phyloP scores from a whole-genome alignment of 1,140 invertebrate species.

The Battus philenor region DNA sequence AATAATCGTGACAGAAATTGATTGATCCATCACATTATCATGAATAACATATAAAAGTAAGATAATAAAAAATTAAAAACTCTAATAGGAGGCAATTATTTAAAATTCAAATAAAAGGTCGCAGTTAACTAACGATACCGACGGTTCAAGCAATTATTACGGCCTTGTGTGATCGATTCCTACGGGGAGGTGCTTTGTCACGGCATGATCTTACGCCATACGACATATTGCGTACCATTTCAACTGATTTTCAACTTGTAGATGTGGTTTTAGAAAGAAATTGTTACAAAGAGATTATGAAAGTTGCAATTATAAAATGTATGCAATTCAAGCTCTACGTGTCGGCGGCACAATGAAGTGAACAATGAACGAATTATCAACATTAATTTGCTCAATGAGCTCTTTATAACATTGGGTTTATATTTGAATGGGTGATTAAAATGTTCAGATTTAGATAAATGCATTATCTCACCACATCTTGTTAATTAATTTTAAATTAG shows the following conservation, averaged over 20 bases:
- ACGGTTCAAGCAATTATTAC: conserved; percentile 38
- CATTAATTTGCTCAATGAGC: conserved; percentile 4
- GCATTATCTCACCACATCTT: too few species aligned
- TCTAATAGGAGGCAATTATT: too few species aligned
- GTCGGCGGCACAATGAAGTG: not conserved
- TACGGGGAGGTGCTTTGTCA: conserved; percentile 44
- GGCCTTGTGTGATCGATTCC: conserved; percentile 57
- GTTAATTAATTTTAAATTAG: too few species aligned
- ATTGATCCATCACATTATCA: too few species aligned
- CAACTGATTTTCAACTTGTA: not conserved
- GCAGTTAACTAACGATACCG: conserved; percentile 4
- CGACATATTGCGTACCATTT: not conserved
- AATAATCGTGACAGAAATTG: too few species aligned
- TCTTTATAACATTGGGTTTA: conserved; percentile 3
- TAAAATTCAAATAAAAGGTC: too few species aligned
- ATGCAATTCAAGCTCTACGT: not conserved
- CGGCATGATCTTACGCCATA: conserved; percentile 30
- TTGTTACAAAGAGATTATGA: conserved; percentile 1
- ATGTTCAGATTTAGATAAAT: conserved; percentile 1
- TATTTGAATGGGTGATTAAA: conserved; percentile 3
- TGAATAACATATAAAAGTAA: too few species aligned
- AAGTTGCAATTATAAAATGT: not conserved
- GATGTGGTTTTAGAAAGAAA: not conserved
- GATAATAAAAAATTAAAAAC: too few species aligned
- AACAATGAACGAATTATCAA: conserved; percentile 1